Percentiles rank a stretch among this genome's conserved stretches.
Evolutionary conservation across 2,113 vertebrate genomes (phyloP).

Genomic region (Tonatia bakeri): DNA sequence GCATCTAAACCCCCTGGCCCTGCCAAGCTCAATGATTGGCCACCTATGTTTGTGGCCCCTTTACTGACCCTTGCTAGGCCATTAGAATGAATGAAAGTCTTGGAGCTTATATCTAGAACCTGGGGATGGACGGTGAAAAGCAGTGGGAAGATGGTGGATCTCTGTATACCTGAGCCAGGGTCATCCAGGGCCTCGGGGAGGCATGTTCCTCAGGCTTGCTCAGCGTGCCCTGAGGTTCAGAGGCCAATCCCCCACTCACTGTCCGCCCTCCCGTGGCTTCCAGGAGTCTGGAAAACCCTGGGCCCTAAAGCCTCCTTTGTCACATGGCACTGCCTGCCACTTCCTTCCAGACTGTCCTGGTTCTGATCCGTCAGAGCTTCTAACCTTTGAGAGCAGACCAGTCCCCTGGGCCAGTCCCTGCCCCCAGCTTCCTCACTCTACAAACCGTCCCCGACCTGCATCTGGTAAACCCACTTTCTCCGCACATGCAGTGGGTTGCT

Average conservation of each 20-base stretch:
- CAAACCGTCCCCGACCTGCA: neutral
- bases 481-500: neutral
- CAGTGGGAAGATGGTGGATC: neutral
- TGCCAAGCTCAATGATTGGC: neutral
- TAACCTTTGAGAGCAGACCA: neutral
- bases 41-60: neutral
- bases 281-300: neutral
- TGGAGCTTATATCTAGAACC: neutral
- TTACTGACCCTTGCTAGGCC: neutral
- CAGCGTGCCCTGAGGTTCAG: neutral
- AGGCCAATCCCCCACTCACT: neutral
- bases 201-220: neutral
- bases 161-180: neutral
- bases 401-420: neutral
- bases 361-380: neutral
- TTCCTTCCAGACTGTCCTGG: neutral
- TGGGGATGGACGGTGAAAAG: neutral
- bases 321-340: neutral
- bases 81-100: neutral
- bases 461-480: neutral
- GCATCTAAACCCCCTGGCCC: neutral
- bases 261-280: neutral
- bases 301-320: neutral
- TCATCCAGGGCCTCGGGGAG: neutral
- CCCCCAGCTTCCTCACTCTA: neutral